These are phyloP conservation scores for human DNA, from an alignment of 2,113 vertebrate species.

Conservation along the genomic window GRCh38 chrX:128939001-128939500, in stretches of 20 bases:
- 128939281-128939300: neutral
- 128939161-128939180: neutral
- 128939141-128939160: neutral
- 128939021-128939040: conserved; percentile 37
- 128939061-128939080: conserved; percentile 58
- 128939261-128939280: neutral
- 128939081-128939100: conserved; percentile 31
- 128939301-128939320: neutral
- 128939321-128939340: neutral
- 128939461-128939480: neutral
- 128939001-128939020: conserved; percentile 48
- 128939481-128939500: neutral
- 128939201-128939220: neutral
- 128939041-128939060: conserved; percentile 64
- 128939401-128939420: neutral
- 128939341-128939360: neutral
- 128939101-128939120: neutral
- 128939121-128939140: neutral
- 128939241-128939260: neutral
- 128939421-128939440: neutral
- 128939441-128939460: neutral
- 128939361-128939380: neutral
- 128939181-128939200: neutral
- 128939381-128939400: neutral
- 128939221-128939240: neutral